Evolutionary conservation across 2,113 vertebrate genomes (phyloP).

Genomic region (Erinaceus europaeus): DNA sequence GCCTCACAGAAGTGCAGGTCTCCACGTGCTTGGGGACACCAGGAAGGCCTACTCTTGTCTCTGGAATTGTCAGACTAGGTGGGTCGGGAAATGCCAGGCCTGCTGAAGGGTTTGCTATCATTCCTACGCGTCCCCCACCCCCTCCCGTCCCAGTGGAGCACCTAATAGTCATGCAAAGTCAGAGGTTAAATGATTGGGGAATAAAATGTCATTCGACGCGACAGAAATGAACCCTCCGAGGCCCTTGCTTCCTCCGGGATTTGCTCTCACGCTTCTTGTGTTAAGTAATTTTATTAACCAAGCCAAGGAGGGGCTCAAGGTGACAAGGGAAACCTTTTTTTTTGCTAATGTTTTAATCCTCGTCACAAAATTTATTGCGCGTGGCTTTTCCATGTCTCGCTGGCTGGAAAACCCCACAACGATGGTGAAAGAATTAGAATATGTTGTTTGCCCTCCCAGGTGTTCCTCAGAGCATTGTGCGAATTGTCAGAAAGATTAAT

Average conservation of each 20-base stretch:
- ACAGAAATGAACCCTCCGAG: slow-evolving; percentile 78
- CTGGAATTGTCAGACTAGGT: neutral
- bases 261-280: slow-evolving; percentile 73
- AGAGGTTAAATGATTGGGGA: slow-evolving; percentile 85
- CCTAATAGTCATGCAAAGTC: slow-evolving; percentile 79
- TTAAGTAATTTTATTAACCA: slow-evolving; percentile 87
- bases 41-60: too few relatives aligned
- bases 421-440: slow-evolving; percentile 70
- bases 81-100: too few relatives aligned
- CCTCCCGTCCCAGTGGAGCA: slow-evolving; percentile 58
- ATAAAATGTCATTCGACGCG: slow-evolving; percentile 83
- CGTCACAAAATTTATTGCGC: slow-evolving; percentile 78
- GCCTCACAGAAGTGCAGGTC: too few relatives aligned
- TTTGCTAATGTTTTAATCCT: slow-evolving; percentile 81
- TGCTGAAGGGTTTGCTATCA: neutral
- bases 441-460: slow-evolving; percentile 49
- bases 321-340: slow-evolving; percentile 71
- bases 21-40: too few relatives aligned
- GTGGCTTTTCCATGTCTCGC: slow-evolving; percentile 58
- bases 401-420: slow-evolving; percentile 13
- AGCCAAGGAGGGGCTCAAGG: slow-evolving; percentile 63
- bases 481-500: slow-evolving; percentile 84
- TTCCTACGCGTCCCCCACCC: neutral
- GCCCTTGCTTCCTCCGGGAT: slow-evolving; percentile 75
- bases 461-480: slow-evolving; percentile 76